Percentiles rank a stretch among this genome's conserved stretches.
phyloP scores from a whole-genome alignment of 2,113 vertebrate genomes.

The Arvicanthis niloticus region DNA sequence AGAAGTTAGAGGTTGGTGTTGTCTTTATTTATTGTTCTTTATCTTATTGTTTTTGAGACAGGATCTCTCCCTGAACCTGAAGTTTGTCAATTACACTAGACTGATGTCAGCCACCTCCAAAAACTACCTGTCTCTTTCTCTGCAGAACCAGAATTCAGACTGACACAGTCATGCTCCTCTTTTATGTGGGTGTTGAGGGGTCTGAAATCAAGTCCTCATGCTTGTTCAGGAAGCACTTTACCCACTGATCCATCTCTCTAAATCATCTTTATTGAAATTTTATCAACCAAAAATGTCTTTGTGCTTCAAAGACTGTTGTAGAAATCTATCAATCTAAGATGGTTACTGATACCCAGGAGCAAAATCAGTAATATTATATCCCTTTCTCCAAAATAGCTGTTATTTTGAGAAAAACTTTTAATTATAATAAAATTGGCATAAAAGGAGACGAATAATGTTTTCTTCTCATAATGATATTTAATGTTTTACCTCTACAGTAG shows the following conservation, averaged over 20 bases:
- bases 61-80: background rate
- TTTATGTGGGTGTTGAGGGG: too few relatives aligned
- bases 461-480: background rate
- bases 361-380: background rate
- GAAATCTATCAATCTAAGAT: background rate
- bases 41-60: background rate
- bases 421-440: background rate
- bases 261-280: background rate
- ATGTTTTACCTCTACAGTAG: conserved; percentile 11
- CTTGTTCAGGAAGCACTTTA: background rate
- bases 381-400: background rate
- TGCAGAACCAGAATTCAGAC: background rate
- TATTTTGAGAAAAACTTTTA: background rate
- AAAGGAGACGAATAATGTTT: background rate
- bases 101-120: background rate
- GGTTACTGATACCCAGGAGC: background rate
- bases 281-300: background rate
- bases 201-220: too few relatives aligned
- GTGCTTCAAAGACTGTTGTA: background rate
- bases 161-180: background rate
- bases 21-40: background rate
- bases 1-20: background rate
- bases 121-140: background rate
- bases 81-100: background rate
- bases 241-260: background rate